Conservation (phyloP, 2,888 invertebrate genomes). For the Anthophora plumipes region DNA sequence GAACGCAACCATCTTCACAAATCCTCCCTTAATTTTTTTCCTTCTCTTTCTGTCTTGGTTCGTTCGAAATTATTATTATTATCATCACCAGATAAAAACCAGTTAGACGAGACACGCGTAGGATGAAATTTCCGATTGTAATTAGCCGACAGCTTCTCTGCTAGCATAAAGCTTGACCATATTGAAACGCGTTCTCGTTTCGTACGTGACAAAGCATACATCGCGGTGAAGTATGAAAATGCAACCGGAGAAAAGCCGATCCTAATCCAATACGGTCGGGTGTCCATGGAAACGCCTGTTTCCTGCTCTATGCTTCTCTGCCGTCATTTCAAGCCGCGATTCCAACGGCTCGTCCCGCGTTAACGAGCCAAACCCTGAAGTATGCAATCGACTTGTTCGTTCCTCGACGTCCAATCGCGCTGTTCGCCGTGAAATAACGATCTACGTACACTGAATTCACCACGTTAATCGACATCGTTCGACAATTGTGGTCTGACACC, state of each 20-base stretch:
- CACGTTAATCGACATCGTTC: background rate
- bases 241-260: slow-evolving; percentile 51
- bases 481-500: too few relatives aligned
- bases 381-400: slow-evolving; percentile 10
- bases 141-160: slow-evolving; percentile 1
- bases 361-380: slow-evolving; percentile 22
- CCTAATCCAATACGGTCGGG: slow-evolving; percentile 51
- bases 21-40: too few relatives aligned
- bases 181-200: slow-evolving; percentile 11
- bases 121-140: background rate
- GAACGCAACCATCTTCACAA: background rate
- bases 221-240: slow-evolving; percentile 49
- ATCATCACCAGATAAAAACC: background rate
- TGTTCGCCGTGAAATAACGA: background rate
- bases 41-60: too few relatives aligned
- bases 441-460: too few relatives aligned
- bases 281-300: slow-evolving; percentile 60
- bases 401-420: background rate
- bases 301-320: slow-evolving; percentile 22
- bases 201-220: slow-evolving; percentile 43
- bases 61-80: slow-evolving; percentile 3
- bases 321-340: slow-evolving; percentile 34
- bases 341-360: slow-evolving; percentile 14
- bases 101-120: background rate
- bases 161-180: background rate